Percentiles rank a stretch among this genome's conserved stretches.
Conservation (phyloP, 2,888 invertebrate genomes). For the Hypomecis atomaria region DNA sequence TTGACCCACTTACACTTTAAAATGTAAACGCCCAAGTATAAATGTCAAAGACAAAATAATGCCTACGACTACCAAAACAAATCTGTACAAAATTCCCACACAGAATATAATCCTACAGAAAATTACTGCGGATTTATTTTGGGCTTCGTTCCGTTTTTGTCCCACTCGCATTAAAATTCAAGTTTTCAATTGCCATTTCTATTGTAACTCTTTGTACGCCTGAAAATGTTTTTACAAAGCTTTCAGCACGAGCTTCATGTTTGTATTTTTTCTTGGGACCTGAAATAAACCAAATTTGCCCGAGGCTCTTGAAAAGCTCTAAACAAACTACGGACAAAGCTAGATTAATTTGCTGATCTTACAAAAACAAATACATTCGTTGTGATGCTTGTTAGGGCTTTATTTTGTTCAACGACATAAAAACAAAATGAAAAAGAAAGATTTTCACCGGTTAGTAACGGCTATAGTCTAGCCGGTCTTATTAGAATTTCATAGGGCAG, state of each 20-base stretch:
- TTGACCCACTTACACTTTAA: too few species aligned
- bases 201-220: conserved; percentile 9
- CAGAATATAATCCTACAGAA: neutral
- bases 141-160: conserved; percentile 10
- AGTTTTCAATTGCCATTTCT: conserved; percentile 11
- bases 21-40: too few species aligned
- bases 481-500: too few species aligned
- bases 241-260: conserved; percentile 33
- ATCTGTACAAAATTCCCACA: neutral
- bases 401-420: neutral
- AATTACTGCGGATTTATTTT: neutral
- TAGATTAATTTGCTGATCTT: neutral
- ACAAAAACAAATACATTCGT: neutral
- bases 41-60: too few species aligned
- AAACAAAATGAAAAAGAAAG: too few species aligned
- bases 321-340: too few species aligned
- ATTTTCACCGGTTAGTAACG: too few species aligned
- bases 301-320: conserved; percentile 47
- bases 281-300: conserved; percentile 56
- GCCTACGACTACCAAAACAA: too few species aligned
- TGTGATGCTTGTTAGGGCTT: neutral
- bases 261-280: conserved; percentile 45
- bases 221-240: conserved; percentile 30
- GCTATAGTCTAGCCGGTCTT: too few species aligned
- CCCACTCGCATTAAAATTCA: conserved; percentile 15